Base-by-base conservation (phyloP, 2,888 invertebrate genomes). In the Noctuana brunneofusca region DNA sequence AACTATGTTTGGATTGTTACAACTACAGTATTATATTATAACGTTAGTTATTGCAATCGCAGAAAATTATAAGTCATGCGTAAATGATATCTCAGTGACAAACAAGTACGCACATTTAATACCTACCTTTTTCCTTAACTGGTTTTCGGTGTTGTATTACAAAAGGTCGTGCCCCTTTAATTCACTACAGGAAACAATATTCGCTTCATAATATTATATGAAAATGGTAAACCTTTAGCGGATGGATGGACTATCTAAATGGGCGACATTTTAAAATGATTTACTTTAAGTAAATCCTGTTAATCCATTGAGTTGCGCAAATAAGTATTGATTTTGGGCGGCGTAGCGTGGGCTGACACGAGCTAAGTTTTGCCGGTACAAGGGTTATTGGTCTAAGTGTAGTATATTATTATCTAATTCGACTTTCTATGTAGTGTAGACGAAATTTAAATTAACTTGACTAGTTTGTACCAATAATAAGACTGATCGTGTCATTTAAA, bases 51-150 rank as follows among this genome's bases (percentile, higher is more conserved):
- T 46, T 30, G 58, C 38, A 54, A 60, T 52, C 5, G 22, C 32
- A 22, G 59, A 53, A 43, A 46, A 53, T 46, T 53, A 22, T 46
- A 43, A 46, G 53, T 52, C 53, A 60, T 46, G 59, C 46, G 59
- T 53, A 60, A 60, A 60, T 46, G 43, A 53, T 35, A 53, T 46
- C 46, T 57, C 27, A 27, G 38, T 46, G 59, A 53, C 59, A 59
- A 59, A 53, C 59, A 59, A 59, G 52, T 52, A 38, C 16, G 38
- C 52, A 58, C 20, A 58, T 52, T 41, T 11, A 53, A 59, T 53
- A 59, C 24, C 32, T 11, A 14, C 16, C 43, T 53, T 59, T 59
- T 59, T 53, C 43, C 53, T 53, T 22, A 46, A 46, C 46, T 46
- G 35, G 52, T 32, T 14, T n/a, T 27, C n/a, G 38, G 43, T 52